Conservation (phyloP, 92 coral and sea anemone species). For the Pocillopora meandrina region DNA sequence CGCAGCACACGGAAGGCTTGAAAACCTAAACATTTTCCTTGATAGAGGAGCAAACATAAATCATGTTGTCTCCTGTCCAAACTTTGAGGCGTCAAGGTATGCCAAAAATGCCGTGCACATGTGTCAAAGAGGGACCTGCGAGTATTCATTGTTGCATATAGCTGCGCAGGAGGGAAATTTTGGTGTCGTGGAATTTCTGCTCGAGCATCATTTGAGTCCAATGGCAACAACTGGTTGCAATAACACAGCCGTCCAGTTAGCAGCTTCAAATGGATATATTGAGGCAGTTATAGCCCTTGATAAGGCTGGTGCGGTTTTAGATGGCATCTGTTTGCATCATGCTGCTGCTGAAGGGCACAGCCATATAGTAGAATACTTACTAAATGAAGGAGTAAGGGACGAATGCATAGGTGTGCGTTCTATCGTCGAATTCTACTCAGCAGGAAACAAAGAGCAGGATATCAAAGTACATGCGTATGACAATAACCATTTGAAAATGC, state of each 20-base stretch:
- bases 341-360: conserved; percentile 61
- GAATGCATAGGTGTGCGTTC: conserved; percentile 27
- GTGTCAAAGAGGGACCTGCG: conserved; percentile 42
- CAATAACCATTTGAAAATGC: conserved; percentile 15
- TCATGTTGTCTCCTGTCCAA: conserved; percentile 3
- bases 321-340: conserved; percentile 65
- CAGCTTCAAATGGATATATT: conserved; percentile 63
- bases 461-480: conserved; percentile 5
- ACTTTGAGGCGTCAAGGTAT: background rate
- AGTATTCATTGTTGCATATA: conserved; percentile 46
- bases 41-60: conserved; percentile 37
- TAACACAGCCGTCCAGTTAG: conserved; percentile 57
- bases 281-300: conserved; percentile 40
- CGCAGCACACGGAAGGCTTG: conserved; percentile 28
- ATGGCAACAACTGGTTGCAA: conserved; percentile 21
- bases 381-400: conserved; percentile 43
- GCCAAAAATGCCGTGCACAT: conserved; percentile 13
- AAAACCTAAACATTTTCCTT: background rate
- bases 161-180: conserved; percentile 54
- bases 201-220: conserved; percentile 22
- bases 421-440: no score
- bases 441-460: background rate
- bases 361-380: conserved; percentile 49
- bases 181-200: conserved; percentile 32
- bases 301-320: conserved; percentile 53